phyloP scores from a whole-genome alignment of 1,140 invertebrate genomes.

The Scaptodrosophila lebanonensis region DNA sequence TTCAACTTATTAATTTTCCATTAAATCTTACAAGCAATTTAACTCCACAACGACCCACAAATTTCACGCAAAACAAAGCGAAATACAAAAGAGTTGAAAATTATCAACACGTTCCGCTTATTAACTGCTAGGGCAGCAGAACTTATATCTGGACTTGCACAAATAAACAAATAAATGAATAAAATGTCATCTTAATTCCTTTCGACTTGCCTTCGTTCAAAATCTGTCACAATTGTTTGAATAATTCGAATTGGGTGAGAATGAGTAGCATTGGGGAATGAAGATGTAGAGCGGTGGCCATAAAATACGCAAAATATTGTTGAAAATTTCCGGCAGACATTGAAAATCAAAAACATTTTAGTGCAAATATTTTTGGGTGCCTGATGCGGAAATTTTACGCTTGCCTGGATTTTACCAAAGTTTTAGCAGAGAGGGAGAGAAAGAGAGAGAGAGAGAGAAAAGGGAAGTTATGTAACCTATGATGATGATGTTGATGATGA shows the following conservation, averaged over 20 bases:
- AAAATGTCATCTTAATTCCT: slow-evolving; percentile 39
- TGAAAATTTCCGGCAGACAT: slow-evolving; percentile 38
- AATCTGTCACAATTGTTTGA: slow-evolving; percentile 55
- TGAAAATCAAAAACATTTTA: slow-evolving; percentile 43
- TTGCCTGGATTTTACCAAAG: slow-evolving; percentile 31
- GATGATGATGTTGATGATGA: slow-evolving; percentile 18
- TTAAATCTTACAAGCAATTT: slow-evolving; percentile 60
- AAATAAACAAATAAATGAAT: slow-evolving; percentile 33
- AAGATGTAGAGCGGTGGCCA: not conserved
- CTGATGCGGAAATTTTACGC: slow-evolving; percentile 53
- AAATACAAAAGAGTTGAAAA: slow-evolving; percentile 26
- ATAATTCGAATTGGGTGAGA: slow-evolving; percentile 13
- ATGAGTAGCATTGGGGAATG: not conserved
- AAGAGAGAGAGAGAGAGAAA: not conserved
- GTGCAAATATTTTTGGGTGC: slow-evolving; percentile 34
- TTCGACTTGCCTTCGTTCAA: slow-evolving; percentile 8
- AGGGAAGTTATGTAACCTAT: slow-evolving; percentile 2
- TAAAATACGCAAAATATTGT: slow-evolving; percentile 40
- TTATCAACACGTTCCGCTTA: slow-evolving; percentile 65
- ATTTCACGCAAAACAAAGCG: slow-evolving; percentile 14
- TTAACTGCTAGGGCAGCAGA: slow-evolving; percentile 36
- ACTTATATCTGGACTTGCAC: slow-evolving; percentile 18
- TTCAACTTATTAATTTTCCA: slow-evolving; percentile 65
- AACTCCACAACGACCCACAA: slow-evolving; percentile 23
- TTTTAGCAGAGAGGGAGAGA: slow-evolving; percentile 2